Evolutionary conservation across 2,888 invertebrate species (phyloP), one percentile per base, ranked within the genome.

Genomic region (Drosophila heteroneura): DNA sequence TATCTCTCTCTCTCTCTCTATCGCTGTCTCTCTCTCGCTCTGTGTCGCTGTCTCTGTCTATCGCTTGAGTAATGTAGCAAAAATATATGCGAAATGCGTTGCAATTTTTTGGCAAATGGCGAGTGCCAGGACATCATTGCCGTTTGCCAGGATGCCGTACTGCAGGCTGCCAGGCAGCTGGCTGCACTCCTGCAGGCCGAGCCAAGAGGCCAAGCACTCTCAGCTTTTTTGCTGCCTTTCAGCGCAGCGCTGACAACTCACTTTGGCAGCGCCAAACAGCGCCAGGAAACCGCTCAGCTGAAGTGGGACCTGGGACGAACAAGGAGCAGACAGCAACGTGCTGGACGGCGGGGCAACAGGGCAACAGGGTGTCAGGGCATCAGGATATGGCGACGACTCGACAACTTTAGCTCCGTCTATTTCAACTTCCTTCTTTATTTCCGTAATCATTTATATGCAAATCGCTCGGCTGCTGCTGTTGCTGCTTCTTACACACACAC

Each of bases 401-500:
- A 81, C 65, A 76, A 76, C 74, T 76, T 72, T 70, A 62, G 62
- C 70, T 75, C 73, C 75, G 83, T 86, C 85, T 90, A 90, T 83
- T 88, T 83, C 85, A 79, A 89, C 89, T 88, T 88, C 88, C 89
- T 89, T 80, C 89, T 90, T 90, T 88, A 90, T 87, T 90, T 88
- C 88, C 89, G 89, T 89, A 84, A 89, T 88, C 91, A 88, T 88
- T 88, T 90, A 88, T 88, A 88, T 88, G 88, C 88, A 88, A 88
- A 88, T 88, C 88, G 89, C 76, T 83, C 71, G 89, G 73, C 71
- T 79, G 77, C 70, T 71, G 75, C 70, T 67, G 41, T 63, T 37
- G 35, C 49, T 51, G 71, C 69, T 78, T 67, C 52, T 71, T 44
- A 60, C 53, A 69, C 61, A 74, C 59, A 53, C 59, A 67, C 61